These are phyloP conservation scores for Megastigmus dorsalis DNA, from an alignment of 2,888 invertebrate species.

Conservation along the genomic window DNA sequence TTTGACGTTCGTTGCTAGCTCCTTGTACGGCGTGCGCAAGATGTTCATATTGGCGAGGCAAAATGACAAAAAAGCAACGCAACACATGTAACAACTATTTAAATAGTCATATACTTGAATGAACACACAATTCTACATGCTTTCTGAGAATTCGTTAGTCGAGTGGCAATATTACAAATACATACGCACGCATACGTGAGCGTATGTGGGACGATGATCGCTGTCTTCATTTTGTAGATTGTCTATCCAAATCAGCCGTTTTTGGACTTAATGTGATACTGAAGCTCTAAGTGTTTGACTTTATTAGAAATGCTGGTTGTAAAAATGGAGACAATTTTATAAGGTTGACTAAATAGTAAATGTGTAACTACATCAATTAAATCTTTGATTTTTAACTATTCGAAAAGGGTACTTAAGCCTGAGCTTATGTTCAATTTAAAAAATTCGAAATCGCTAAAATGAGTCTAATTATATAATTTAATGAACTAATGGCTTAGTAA, in stretches of 20 bases:
- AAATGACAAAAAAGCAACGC: conserved; percentile 8
- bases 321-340: too few relatives aligned
- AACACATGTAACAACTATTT: conserved; percentile 28
- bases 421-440: too few relatives aligned
- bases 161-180: conserved; percentile 51
- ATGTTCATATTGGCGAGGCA: not conserved
- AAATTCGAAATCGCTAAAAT: too few relatives aligned
- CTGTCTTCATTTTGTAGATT: conserved; percentile 57
- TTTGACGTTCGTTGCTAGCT: conserved; percentile 34
- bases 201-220: conserved; percentile 46
- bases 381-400: too few relatives aligned
- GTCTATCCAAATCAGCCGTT: conserved; percentile 41
- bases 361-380: too few relatives aligned
- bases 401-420: too few relatives aligned
- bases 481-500: too few relatives aligned
- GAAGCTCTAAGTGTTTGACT: conserved; percentile 37
- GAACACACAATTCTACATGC: conserved; percentile 23
- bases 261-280: conserved; percentile 27
- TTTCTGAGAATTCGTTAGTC: conserved; percentile 51
- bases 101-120: conserved; percentile 35
- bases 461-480: too few relatives aligned
- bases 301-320: too few relatives aligned
- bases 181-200: conserved; percentile 16
- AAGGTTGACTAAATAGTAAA: too few relatives aligned
- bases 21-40: not conserved